Evolutionary conservation across 2,888 invertebrate genomes (phyloP), one percentile per base, ranked within the genome.

Genomic region (Odontothrips loti): DNA sequence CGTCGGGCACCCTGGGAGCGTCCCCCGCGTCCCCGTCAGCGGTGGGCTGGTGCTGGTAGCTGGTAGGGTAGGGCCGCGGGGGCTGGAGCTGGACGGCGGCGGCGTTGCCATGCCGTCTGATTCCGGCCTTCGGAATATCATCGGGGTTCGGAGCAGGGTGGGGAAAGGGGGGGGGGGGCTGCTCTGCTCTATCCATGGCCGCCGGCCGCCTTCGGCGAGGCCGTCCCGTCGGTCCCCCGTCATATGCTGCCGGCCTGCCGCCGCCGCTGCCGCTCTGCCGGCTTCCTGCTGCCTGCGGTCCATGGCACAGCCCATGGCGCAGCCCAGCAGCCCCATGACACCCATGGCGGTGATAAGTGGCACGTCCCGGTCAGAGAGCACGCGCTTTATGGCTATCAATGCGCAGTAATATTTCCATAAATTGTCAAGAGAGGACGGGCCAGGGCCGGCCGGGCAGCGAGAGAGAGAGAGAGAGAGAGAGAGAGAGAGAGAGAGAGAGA

Each of bases 351-450:
- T 75, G 68, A 75, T 75, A 27, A 23, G 68, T 75, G 68, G 68
- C 68, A 23, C 68, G 68, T 75, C 27, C 68, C 68, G 68, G 68
- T 75, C 68, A 75, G 68, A 75, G 68, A 75, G 68, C 68, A 43
- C 34, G 23, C 68, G 11, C 68, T 75, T 75, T 75, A 75, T 75
- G 68, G 68, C 68, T 27, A 75, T 75, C 68, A 75, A 75, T 75
- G 68, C 68, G 68, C 68, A 75, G 68, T 75, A 75, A 75, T 75
- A 75, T 75, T 75, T 75, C 68, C 68, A 75, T 75, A 75, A 75
- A 75, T 75, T 75, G 68, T 75, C 27, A 27, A 75, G 68, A 27
- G 68, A 75, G 68, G 68, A 23, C 68, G 68, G 68, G 15, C 15
- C 68, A 23, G 34, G 3, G 34, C 3, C 34, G 34, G 34, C 34